A percentile compares a stretch with the other conserved stretches of the same genome.
Evolutionary conservation across 1,140 invertebrate genomes (phyloP).

Genomic region (Acromyrmex charruanus): DNA sequence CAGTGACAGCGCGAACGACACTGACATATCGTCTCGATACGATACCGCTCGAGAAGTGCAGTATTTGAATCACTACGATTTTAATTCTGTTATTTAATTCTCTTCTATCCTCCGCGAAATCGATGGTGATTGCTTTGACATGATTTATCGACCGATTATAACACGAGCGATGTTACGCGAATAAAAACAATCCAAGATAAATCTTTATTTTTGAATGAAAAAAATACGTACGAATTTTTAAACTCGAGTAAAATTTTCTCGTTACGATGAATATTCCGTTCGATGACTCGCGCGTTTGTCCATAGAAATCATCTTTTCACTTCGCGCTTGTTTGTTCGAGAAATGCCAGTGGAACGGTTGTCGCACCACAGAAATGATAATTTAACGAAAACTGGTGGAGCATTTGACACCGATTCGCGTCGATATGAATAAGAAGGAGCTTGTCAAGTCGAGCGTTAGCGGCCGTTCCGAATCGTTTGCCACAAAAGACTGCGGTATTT

Average conservation of each 20-base stretch:
- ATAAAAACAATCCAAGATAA: background rate
- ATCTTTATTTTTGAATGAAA: background rate
- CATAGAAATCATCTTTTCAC: slow-evolving; percentile 28
- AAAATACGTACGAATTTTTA: background rate
- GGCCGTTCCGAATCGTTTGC: slow-evolving; percentile 48
- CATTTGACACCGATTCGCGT: slow-evolving; percentile 49
- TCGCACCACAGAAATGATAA: slow-evolving; percentile 54
- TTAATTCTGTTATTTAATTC: slow-evolving; percentile 12
- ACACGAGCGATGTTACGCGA: background rate
- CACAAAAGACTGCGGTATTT: slow-evolving; percentile 37
- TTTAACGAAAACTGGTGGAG: slow-evolving; percentile 42
- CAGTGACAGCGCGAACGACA: slow-evolving; percentile 39
- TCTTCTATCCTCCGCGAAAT: background rate
- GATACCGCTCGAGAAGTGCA: slow-evolving; percentile 12
- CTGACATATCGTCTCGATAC: slow-evolving; percentile 30
- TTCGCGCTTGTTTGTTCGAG: background rate
- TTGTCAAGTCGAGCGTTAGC: slow-evolving; percentile 47
- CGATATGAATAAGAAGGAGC: slow-evolving; percentile 50
- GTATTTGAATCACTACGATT: slow-evolving; percentile 41
- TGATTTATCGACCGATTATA: slow-evolving; percentile 34
- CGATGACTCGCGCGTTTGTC: slow-evolving; percentile 2
- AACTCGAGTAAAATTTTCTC: background rate
- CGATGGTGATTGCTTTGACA: background rate
- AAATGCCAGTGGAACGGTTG: slow-evolving; percentile 27
- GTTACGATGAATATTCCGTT: slow-evolving; percentile 1